Evolutionary conservation across 2,797 vertebrate genomes (phyloP).

Genomic region (Alauda arvensis): DNA sequence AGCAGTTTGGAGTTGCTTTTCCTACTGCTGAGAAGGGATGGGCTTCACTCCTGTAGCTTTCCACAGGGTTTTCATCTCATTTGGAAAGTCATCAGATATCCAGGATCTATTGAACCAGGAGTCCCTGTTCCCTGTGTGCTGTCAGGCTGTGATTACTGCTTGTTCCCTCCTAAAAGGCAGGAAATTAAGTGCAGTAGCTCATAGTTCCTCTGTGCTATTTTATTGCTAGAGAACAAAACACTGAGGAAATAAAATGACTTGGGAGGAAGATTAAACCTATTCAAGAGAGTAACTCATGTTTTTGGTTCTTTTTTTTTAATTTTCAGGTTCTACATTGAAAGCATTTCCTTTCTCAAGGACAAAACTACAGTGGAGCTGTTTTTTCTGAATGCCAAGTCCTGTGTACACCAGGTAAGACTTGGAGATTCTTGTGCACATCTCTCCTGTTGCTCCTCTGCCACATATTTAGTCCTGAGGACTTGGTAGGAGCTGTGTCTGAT

Average conservation of each 20-base stretch:
- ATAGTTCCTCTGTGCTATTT: slow-evolving; percentile 7
- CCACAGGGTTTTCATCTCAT: neutral
- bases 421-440: neutral
- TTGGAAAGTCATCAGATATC: neutral
- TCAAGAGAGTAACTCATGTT: neutral
- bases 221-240: neutral
- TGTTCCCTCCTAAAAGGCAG: slow-evolving; percentile 3
- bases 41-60: neutral
- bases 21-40: neutral
- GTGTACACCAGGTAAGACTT: slow-evolving; percentile 87
- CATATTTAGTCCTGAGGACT: neutral
- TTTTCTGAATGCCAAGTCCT: slow-evolving; percentile 93
- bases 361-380: slow-evolving; percentile 94
- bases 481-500: neutral
- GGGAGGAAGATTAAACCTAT: slow-evolving; percentile 1
- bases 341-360: slow-evolving; percentile 91
- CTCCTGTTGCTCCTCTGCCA: neutral
- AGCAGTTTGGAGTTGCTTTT: neutral
- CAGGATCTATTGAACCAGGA: neutral
- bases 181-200: slow-evolving; percentile 15
- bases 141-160: neutral
- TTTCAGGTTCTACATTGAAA: slow-evolving; percentile 96
- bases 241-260: slow-evolving; percentile 1
- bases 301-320: neutral
- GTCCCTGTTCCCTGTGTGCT: neutral